A percentile compares a stretch with the other conserved stretches of the same genome.
phyloP scores from a whole-genome alignment of 2,888 invertebrate genomes.

The Julus scandinavius region DNA sequence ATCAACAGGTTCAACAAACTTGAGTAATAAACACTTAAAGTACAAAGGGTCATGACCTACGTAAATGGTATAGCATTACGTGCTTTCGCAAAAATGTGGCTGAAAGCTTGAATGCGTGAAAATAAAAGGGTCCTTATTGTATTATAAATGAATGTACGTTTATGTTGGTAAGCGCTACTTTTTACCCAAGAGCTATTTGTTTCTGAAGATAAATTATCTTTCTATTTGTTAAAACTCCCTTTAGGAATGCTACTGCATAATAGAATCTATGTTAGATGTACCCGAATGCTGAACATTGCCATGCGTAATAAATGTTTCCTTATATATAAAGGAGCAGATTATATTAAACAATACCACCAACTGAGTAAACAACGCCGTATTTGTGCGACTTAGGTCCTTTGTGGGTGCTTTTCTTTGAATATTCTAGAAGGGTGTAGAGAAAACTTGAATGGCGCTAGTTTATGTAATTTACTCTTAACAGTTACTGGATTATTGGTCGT shows the following conservation, averaged over 20 bases:
- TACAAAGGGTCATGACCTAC: too few species aligned
- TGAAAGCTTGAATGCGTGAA: neutral
- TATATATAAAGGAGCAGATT: neutral
- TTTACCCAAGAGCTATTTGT: neutral
- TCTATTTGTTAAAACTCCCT: neutral
- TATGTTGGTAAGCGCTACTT: neutral
- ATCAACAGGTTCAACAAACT: neutral
- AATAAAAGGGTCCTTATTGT: neutral
- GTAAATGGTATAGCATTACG: neutral
- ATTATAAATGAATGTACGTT: neutral
- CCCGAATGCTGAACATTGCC: neutral
- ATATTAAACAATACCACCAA: conserved; percentile 1
- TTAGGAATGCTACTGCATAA: neutral
- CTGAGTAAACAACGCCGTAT: neutral
- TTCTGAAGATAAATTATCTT: neutral
- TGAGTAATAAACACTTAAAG: neutral
- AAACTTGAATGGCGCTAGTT: too few species aligned
- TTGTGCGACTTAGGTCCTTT: neutral
- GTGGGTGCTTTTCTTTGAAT: too few species aligned
- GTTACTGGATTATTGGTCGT: neutral
- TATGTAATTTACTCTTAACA: neutral
- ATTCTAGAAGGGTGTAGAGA: too few species aligned
- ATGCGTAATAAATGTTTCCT: neutral
- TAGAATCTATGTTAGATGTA: neutral
- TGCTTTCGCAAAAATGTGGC: neutral